Percentiles rank a stretch among this genome's conserved stretches.
phyloP scores from a whole-genome alignment of 2,888 invertebrate genomes.

The Amiota minor region DNA sequence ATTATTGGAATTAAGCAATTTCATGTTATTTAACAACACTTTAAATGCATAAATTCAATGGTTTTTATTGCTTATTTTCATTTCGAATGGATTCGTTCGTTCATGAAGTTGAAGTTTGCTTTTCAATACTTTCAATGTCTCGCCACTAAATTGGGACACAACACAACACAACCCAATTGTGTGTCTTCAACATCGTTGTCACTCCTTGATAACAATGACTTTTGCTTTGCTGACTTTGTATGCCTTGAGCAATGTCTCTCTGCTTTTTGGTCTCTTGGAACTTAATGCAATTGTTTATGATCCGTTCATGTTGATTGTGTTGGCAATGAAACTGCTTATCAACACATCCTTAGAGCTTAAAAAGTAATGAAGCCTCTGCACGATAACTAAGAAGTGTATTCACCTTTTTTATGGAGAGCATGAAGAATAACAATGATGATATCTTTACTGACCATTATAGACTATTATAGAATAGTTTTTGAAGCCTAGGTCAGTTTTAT shows the following conservation, averaged over 20 bases:
- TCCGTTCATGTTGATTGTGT: neutral
- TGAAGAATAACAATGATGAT: no score
- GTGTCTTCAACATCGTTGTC: neutral
- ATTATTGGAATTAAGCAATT: constrained; percentile 73
- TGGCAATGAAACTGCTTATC: constrained; percentile 48
- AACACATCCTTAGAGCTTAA: constrained; percentile 57
- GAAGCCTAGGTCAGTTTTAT: no score
- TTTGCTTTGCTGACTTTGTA: neutral
- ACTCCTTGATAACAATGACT: neutral
- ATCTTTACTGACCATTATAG: no score
- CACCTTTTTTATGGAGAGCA: no score
- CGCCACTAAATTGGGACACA: neutral
- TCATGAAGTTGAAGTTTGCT: neutral
- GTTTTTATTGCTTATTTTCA: constrained; percentile 39
- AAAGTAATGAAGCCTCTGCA: constrained; percentile 9
- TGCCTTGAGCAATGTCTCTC: constrained; percentile 8
- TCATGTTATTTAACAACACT: constrained; percentile 72
- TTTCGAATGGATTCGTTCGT: constrained; percentile 53
- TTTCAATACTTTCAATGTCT: constrained; percentile 18
- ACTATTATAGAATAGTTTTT: no score
- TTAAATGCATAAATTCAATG: constrained; percentile 70
- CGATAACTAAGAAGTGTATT: neutral
- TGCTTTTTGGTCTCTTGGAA: neutral
- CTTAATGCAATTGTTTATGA: neutral
- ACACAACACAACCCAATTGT: no score